Base-by-base conservation (phyloP, 2,113 vertebrate genomes). In the Pseudonaja textilis region DNA sequence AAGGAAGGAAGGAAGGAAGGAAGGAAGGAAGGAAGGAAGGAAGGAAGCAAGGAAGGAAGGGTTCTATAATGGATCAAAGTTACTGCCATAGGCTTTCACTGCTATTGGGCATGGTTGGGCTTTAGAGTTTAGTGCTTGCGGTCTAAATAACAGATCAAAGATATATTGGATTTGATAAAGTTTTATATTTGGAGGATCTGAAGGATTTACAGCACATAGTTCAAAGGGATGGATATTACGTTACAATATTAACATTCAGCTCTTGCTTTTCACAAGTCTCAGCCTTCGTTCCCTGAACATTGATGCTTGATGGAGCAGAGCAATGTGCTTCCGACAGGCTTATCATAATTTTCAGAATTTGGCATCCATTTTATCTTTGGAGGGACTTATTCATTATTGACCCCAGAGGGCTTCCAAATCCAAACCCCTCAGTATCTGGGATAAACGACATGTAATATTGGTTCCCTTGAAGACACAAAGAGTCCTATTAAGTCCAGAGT, bases 321-420 rank as follows among this genome's bases (percentile, higher is more conserved):
- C 55, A 95, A 90, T 0, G 1, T 7, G 89, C 47, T 90, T 93
- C 52, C 90, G 87, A 34, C 94, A 93, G 89, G 87, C 93, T 95
- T 93, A 91, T 64, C 12, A 23, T 93, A 1, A 18, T 87, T 47
- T 87, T 12, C 26, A 29, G 86, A 29, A 87, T 87, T n/a, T 87
- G 25, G 86, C 34, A 47, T 52, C 47, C 29, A 39, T 39, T 20
- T 81, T 42, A 81, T 42, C 74, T 81, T 81, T 81, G 74, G 34
- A 39, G 16, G 6, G 34, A 18, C 34, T 39, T 81, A 42, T 81
- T 22, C 74, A 4, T 22, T 34, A 81, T 42, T 59, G 74, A 81
- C 3, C 34, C 74, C 34, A 42, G 18, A 22, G 34, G 74, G 6
- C 34, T 39, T 39, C 34, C 34, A 20, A 39, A 20, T 39, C 69